These are phyloP conservation scores for Pteromalus puparum DNA, from an alignment of 1,140 invertebrate genomes.

Conservation along the genomic window DNA sequence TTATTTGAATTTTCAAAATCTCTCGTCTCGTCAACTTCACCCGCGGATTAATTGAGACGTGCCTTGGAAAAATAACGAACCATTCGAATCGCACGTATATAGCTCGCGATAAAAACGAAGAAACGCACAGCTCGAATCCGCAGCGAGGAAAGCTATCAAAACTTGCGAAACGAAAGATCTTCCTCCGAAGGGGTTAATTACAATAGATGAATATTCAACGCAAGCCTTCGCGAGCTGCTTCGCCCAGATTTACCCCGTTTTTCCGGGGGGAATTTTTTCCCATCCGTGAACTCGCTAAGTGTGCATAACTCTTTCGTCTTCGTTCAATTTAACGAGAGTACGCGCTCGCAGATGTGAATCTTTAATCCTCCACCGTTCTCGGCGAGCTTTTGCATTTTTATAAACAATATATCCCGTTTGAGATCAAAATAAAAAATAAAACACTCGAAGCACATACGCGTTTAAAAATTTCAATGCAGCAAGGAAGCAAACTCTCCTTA, in stretches of 20 bases:
- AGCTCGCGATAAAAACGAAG: neutral
- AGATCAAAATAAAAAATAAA: no score
- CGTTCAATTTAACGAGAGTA: neutral
- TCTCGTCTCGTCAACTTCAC: neutral
- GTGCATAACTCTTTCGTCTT: neutral
- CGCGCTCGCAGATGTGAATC: neutral
- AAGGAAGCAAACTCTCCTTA: no score
- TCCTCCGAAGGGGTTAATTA: slow-evolving; percentile 69
- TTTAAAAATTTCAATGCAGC: no score
- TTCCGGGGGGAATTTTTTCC: slow-evolving; percentile 25
- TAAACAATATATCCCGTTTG: no score
- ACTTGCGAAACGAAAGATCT: slow-evolving; percentile 42
- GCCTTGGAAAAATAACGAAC: slow-evolving; percentile 16
- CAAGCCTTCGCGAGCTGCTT: slow-evolving; percentile 52
- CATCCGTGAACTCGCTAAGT: neutral
- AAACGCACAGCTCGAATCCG: neutral
- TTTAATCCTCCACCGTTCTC: neutral
- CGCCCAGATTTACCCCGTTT: slow-evolving; percentile 44
- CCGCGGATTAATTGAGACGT: slow-evolving; percentile 3
- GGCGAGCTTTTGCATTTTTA: neutral
- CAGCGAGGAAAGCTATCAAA: slow-evolving; percentile 38
- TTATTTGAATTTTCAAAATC: no score
- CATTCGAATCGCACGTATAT: neutral
- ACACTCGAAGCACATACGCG: no score
- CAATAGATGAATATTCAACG: slow-evolving; percentile 74